Evolutionary conservation across 2,888 invertebrate genomes (phyloP).

Genomic region (Aporophyla lueneburgensis): DNA sequence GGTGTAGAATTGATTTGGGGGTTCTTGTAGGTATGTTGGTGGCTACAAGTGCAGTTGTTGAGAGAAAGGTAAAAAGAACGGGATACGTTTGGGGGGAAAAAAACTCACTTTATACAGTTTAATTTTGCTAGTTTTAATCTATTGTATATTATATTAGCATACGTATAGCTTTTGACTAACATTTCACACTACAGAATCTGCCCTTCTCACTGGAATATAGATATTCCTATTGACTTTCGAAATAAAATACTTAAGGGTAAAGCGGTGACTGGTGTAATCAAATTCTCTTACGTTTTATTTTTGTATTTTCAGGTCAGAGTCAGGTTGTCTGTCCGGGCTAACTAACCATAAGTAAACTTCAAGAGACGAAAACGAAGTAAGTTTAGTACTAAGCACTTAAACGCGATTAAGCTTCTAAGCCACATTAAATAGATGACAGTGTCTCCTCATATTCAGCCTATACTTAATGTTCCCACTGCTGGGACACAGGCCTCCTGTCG

Average conservation of each 20-base stretch:
- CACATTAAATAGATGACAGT: too few species aligned
- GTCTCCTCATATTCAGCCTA: too few species aligned
- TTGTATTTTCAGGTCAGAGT: too few species aligned
- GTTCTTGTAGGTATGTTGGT: neutral
- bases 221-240: neutral
- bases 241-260: too few species aligned
- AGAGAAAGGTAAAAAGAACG: neutral
- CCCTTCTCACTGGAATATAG: neutral
- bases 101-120: neutral
- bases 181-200: neutral
- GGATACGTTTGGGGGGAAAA: neutral
- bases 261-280: too few species aligned
- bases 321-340: too few species aligned
- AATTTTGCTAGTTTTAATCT: neutral
- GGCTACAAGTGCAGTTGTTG: neutral
- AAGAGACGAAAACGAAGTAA: neutral
- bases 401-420: neutral
- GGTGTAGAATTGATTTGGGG: constrained; percentile 48
- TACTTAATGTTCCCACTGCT: too few species aligned
- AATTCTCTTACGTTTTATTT: too few species aligned
- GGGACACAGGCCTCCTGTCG: too few species aligned
- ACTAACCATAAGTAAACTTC: neutral
- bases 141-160: too few species aligned
- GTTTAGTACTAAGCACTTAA: neutral
- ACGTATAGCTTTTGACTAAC: neutral